phyloP scores from a whole-genome alignment of 1,140 invertebrate species.

The Glomeris maerens region DNA sequence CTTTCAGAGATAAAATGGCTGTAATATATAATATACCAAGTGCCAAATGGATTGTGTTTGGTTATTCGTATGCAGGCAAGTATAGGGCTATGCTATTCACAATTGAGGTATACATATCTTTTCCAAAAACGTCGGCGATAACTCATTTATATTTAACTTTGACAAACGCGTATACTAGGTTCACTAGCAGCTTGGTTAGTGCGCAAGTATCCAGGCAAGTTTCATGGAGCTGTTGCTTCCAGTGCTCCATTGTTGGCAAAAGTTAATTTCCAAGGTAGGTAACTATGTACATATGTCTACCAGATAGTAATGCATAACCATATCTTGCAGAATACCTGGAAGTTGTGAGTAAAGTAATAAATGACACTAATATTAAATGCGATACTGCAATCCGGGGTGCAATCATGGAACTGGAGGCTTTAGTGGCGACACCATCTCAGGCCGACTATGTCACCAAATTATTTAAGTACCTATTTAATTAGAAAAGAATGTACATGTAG shows the following conservation, averaged over 20 bases:
- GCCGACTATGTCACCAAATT: too few species aligned
- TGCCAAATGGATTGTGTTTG: slow-evolving; percentile 81
- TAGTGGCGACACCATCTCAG: slow-evolving; percentile 12
- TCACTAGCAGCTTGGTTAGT: slow-evolving; percentile 78
- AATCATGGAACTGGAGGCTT: slow-evolving; percentile 16
- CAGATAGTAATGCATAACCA: background rate
- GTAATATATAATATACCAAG: slow-evolving; percentile 41
- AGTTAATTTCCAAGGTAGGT: slow-evolving; percentile 58
- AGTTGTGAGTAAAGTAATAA: slow-evolving; percentile 53
- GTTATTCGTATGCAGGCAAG: slow-evolving; percentile 75
- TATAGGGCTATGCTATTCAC: too few species aligned
- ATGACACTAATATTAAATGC: slow-evolving; percentile 45
- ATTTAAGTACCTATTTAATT: slow-evolving; percentile 28
- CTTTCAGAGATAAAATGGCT: slow-evolving; percentile 58
- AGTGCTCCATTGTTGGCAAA: slow-evolving; percentile 73
- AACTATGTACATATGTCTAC: too few species aligned
- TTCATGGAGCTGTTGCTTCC: slow-evolving; percentile 68
- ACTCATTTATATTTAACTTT: too few species aligned
- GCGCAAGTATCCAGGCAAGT: slow-evolving; percentile 75
- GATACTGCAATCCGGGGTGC: slow-evolving; percentile 18
- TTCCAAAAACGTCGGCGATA: background rate
- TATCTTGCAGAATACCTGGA: slow-evolving; percentile 30
- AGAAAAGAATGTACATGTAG: slow-evolving; percentile 24
- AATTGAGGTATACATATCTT: too few species aligned
- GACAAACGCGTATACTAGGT: background rate